phyloP scores from a whole-genome alignment of 92 coral and sea anemone species.

The Epizoanthus rinbou region DNA sequence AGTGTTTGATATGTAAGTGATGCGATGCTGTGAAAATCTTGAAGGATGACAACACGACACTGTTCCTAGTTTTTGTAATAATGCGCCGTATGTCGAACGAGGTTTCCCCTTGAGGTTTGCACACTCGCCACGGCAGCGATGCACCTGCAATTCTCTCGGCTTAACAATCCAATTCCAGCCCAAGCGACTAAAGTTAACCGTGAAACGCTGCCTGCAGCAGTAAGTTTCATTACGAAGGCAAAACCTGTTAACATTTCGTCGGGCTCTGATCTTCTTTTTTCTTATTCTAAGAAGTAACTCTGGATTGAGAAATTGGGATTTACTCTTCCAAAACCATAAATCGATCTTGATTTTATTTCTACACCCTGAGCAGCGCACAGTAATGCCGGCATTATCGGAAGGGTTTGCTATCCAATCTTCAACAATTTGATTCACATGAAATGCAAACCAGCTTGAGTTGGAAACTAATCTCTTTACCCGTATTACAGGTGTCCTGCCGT shows the following conservation, averaged over 20 bases:
- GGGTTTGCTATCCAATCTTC: slow-evolving; percentile 7
- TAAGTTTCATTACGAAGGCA: neutral
- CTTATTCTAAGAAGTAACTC: neutral
- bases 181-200: neutral
- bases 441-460: slow-evolving; percentile 34
- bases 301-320: slow-evolving; percentile 3
- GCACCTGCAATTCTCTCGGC: neutral
- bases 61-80: neutral
- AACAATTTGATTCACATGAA: slow-evolving; percentile 3
- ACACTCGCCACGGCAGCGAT: slow-evolving; percentile 23
- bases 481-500: neutral
- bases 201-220: slow-evolving; percentile 7
- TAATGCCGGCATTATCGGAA: slow-evolving; percentile 6
- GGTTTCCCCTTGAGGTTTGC: neutral
- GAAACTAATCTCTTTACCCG: neutral
- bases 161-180: slow-evolving; percentile 27
- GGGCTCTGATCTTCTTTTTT: neutral
- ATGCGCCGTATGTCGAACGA: neutral
- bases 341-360: neutral
- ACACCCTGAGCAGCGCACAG: neutral
- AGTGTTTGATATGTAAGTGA: neutral
- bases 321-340: slow-evolving; percentile 36
- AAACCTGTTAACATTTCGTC: slow-evolving; percentile 10
- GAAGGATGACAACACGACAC: slow-evolving; percentile 10
- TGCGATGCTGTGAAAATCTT: neutral